Conservation (phyloP, 2,888 invertebrate species). For the Bombylius major region DNA sequence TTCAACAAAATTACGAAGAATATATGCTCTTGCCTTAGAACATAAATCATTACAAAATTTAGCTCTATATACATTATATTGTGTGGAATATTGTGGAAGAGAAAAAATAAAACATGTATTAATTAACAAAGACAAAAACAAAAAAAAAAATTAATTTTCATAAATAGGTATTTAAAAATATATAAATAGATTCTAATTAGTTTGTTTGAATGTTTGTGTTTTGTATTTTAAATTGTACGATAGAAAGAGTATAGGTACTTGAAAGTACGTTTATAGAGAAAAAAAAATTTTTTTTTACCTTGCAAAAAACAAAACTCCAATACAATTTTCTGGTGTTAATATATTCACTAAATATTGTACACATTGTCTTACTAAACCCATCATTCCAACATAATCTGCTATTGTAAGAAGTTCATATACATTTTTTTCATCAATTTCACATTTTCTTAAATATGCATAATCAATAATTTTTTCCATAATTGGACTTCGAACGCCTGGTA, state of each 20-base stretch:
- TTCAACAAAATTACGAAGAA: slow-evolving; percentile 64
- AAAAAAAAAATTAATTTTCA: neutral
- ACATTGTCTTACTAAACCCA: slow-evolving; percentile 69
- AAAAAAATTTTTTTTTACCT: slow-evolving; percentile 36
- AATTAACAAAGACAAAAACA: no score
- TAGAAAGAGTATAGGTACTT: no score
- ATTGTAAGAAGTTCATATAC: slow-evolving; percentile 70
- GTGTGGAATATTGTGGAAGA: slow-evolving; percentile 15
- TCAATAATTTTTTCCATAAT: slow-evolving; percentile 68
- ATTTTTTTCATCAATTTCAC: slow-evolving; percentile 62
- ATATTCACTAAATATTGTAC: slow-evolving; percentile 58
- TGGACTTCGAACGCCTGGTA: slow-evolving; percentile 64
- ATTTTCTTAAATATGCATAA: slow-evolving; percentile 71
- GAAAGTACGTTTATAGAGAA: no score
- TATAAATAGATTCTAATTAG: neutral
- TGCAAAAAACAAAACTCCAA: slow-evolving; percentile 75
- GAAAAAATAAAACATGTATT: neutral
- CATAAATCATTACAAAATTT: slow-evolving; percentile 63
- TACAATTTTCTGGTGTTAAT: slow-evolving; percentile 64
- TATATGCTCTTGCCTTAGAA: slow-evolving; percentile 51
- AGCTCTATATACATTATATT: slow-evolving; percentile 33
- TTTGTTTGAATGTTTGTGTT: no score
- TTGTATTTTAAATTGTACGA: no score
- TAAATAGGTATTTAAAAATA: neutral
- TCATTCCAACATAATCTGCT: slow-evolving; percentile 78